Base-by-base conservation (phyloP, 64 coral and sea anemone genomes). In the Stylophora pistillata region DNA sequence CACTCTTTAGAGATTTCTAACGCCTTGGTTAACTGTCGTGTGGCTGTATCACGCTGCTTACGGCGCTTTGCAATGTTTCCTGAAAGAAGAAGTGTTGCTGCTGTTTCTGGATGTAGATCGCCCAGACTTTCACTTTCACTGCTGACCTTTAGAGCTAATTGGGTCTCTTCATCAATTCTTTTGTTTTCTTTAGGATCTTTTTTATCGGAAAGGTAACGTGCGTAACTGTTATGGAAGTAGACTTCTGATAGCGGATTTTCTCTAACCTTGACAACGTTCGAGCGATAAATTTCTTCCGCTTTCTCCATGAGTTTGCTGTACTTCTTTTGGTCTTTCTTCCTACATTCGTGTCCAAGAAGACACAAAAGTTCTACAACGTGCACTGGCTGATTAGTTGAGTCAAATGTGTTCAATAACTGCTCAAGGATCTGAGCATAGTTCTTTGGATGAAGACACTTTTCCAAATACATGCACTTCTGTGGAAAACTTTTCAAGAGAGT, bases 311-410 rank as follows among this genome's bases (percentile, higher is more conserved):
- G 14, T 0, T 85, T 57, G 15, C 63, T 23, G 62, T 89, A 93
- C 30, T 85, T 62, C 68, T 12, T 9, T 10, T 77, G n/a, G 9
- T 56, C 34, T 66, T 20, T 88, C n/a, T n/a, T n/a, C n/a, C n/a
- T n/a, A 55, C 34, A 72, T 15, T 88, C 78, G 55, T 89, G 74
- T 12, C 91, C 91, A 30, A 83, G 77, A 27, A 76, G 60, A 23
- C 86, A 93, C 17, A 89, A 55, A 54, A 75, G 53, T 54, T 74
- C 86, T 10, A 93, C 59, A 7, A 23, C 10, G 9, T 64, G 78
- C 15, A 91, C 15, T 63, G 79, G 74, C 12, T 53, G 56, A 17
- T 0, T 3, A 15, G 16, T 5, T 13, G 54, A 11, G 23, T 60
- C 23, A 57, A 79, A 79, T 4, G 4, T 0, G 23, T 79, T 29